These are phyloP conservation scores for Protonibea diacanthus DNA, from an alignment of 2,797 vertebrate species.

Conservation along the genomic window DNA sequence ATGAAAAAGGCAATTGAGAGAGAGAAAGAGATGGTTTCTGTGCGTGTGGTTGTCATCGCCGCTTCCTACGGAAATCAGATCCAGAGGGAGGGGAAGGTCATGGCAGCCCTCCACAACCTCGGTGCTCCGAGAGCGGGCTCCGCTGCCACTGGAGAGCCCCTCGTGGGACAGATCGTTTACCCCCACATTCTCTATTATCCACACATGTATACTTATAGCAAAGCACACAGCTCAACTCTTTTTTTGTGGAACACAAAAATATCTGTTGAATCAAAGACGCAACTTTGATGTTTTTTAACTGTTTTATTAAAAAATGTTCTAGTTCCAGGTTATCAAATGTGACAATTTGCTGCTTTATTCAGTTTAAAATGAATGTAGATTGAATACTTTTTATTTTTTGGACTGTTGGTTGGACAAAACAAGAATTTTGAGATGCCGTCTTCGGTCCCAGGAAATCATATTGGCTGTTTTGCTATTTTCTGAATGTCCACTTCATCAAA, in stretches of 20 bases:
- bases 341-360: background rate
- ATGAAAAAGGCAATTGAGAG: slow-evolving; percentile 24
- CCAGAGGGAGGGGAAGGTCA: slow-evolving; percentile 46
- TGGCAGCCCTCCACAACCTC: slow-evolving; percentile 32
- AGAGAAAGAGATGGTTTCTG: slow-evolving; percentile 51
- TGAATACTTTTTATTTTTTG: background rate
- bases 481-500: background rate
- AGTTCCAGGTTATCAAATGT: background rate
- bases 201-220: slow-evolving; percentile 3
- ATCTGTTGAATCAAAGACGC: background rate
- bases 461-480: background rate
- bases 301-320: too few species aligned
- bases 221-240: background rate
- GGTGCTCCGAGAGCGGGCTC: background rate
- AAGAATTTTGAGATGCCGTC: background rate
- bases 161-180: slow-evolving; percentile 51
- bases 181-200: slow-evolving; percentile 23
- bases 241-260: background rate
- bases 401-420: background rate
- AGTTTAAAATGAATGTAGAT: background rate
- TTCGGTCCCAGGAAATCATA: background rate
- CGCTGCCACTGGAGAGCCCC: slow-evolving; percentile 34
- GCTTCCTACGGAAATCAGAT: slow-evolving; percentile 66
- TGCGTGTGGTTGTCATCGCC: slow-evolving; percentile 57
- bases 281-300: background rate